Evolutionary conservation across 2,888 invertebrate species (phyloP), one percentile per base, ranked within the genome.

Genomic region (Drosophila mulleri): DNA sequence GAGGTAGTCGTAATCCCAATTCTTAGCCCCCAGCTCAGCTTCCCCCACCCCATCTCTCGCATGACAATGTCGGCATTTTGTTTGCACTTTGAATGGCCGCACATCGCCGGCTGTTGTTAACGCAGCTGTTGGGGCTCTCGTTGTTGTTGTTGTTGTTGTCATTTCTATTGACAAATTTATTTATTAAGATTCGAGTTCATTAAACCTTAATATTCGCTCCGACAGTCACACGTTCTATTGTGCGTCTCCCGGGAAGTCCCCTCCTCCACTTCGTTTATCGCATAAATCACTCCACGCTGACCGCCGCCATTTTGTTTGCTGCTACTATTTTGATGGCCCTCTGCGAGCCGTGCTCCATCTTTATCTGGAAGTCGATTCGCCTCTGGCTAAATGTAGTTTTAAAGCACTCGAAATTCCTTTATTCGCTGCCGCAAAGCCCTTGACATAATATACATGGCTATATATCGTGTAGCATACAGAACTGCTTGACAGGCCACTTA

Each of bases 111-210:
- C 65, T 57, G 71, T 71, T 78, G 67, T 53, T 66, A 50, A 42
- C 53, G 61, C 58, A 56, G 75, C 59, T 72, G 66, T 63, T 39
- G 39, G n/a, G 2, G 39, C 37, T 11, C 32, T 32, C 1, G 12
- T 14, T 37, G 37, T 12, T 14, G 12, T 14, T 63, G 54, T 50
- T 47, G 44, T 29, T 61, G 26, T 32, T 37, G 52, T 56, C 67
- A 67, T 67, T 75, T 65, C 72, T 70, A 88, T 86, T 88, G 85
- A 86, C 80, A 82, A 83, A 83, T 86, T 86, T 86, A 88, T 88
- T 88, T 86, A 86, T 88, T 86, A 88, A 88, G 83, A 86, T 86
- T 83, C 78, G 72, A 86, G 86, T 86, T 86, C 86, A 86, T 86
- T 86, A 86, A 86, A 86, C 84, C 84, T 70, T 77, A 86, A 76